Conservation (phyloP, 2,113 vertebrate species). For the Acrocephalus arundinaceus region DNA sequence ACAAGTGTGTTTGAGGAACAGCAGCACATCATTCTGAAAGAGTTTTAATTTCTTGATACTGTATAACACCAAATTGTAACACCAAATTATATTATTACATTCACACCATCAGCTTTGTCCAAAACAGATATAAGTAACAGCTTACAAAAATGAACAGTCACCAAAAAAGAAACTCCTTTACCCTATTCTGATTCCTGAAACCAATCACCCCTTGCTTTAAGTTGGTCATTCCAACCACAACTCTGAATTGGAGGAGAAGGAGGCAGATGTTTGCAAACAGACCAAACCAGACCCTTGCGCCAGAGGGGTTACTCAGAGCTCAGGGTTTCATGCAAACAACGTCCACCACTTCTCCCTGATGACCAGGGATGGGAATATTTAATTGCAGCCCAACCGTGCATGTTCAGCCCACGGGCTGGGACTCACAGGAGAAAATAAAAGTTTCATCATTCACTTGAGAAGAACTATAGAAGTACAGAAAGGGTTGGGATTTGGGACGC, state of each 20-base stretch:
- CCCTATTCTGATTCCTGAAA: neutral
- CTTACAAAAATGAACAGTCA: neutral
- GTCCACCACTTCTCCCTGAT: neutral
- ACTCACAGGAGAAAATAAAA: neutral
- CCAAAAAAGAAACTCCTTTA: neutral
- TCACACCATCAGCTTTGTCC: neutral
- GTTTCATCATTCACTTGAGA: neutral
- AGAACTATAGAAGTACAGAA: neutral
- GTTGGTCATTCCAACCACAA: neutral
- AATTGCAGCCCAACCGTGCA: neutral
- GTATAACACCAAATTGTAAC: neutral
- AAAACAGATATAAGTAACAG: neutral
- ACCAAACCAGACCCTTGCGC: neutral
- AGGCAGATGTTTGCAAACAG: neutral
- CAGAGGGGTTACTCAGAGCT: neutral
- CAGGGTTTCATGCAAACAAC: neutral
- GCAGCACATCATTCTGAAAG: neutral
- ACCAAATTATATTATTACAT: neutral
- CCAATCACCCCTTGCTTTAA: fast-evolving
- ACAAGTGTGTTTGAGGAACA: neutral
- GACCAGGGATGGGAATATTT: neutral
- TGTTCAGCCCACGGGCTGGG: neutral
- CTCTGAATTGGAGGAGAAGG: neutral
- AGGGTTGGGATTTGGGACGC: neutral
- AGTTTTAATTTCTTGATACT: neutral